Base-by-base conservation (phyloP, 2,113 vertebrate genomes). In the Macrotis lagotis region DNA sequence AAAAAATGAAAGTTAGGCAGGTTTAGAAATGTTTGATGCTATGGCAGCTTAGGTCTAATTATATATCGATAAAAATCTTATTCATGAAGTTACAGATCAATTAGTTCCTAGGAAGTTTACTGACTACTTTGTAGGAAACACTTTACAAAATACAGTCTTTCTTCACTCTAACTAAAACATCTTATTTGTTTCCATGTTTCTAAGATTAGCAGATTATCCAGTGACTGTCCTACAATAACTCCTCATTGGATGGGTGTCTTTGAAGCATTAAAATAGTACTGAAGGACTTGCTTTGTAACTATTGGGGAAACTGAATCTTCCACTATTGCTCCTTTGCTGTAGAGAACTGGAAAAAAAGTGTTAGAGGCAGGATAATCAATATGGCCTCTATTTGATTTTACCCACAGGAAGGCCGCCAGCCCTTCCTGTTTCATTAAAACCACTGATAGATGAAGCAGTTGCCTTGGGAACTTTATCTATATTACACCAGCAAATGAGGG, bases 341-440 rank as follows among this genome's bases (percentile, higher is more conserved):
- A 88, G 88, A 96, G 95, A 93, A 6, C 6, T 90, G 93, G 74
- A 95, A 90, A 93, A 28, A 95, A 89, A 96, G 31, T 94, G 31
- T 94, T 95, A 48, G 22, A 97, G 59, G 93, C 89, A 28, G 94
- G 83, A 97, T 97, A 98, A 97, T 96, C 93, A 97, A 90, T 96
- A 90, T 97, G 91, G 48, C 96, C 50, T 96, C 96, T 95, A 97
- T 97, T 98, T 97, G 96, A 96, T 97, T 83, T 97, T 96, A 97
- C 89, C 96, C 97, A 49, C 88, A 96, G 92, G 83, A 96, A 96
- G 96, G 97, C 95, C 94, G 88, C 92, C 96, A 97, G 95, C 91
- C 96, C 89, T 96, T 97, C 95, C 91, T 91, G 88, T 11, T 92
- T 95, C 50, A 97, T 97, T 92, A 96, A 97, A 97, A 97, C 10